phyloP scores from a whole-genome alignment of 2,797 vertebrate species.

The Macrochelys suwanniensis region DNA sequence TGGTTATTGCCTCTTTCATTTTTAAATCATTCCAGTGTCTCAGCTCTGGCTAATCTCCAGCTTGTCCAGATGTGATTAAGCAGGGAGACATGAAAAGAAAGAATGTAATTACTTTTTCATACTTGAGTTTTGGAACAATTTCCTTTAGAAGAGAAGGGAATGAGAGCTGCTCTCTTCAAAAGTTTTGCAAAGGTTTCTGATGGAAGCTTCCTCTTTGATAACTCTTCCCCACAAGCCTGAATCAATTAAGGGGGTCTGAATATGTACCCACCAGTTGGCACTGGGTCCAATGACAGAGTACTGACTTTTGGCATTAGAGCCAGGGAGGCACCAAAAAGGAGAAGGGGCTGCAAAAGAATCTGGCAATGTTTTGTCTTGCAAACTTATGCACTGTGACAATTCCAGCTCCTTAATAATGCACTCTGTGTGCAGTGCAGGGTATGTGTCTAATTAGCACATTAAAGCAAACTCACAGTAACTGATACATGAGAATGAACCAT shows the following conservation, averaged over 20 bases:
- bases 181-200: neutral
- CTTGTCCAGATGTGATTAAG: slow-evolving; percentile 14
- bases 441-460: slow-evolving; percentile 62
- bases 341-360: slow-evolving; percentile 28
- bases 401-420: slow-evolving; percentile 22
- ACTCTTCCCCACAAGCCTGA: neutral
- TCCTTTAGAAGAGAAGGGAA: slow-evolving; percentile 56
- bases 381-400: slow-evolving; percentile 49
- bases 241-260: neutral
- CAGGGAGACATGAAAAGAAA: slow-evolving; percentile 31
- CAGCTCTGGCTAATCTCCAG: slow-evolving; percentile 22
- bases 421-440: slow-evolving; percentile 10
- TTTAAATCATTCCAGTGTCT: slow-evolving; percentile 37
- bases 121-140: slow-evolving; percentile 57
- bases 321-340: slow-evolving; percentile 4
- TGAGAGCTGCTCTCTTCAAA: neutral
- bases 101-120: slow-evolving; percentile 62
- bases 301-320: neutral
- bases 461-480: slow-evolving; percentile 37
- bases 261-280: too few species aligned
- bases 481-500: slow-evolving; percentile 8
- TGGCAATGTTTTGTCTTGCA: neutral
- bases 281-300: neutral
- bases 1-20: neutral
- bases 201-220: neutral